Conservation (phyloP, 2,888 invertebrate species). For the Plagodis pulveraria region DNA sequence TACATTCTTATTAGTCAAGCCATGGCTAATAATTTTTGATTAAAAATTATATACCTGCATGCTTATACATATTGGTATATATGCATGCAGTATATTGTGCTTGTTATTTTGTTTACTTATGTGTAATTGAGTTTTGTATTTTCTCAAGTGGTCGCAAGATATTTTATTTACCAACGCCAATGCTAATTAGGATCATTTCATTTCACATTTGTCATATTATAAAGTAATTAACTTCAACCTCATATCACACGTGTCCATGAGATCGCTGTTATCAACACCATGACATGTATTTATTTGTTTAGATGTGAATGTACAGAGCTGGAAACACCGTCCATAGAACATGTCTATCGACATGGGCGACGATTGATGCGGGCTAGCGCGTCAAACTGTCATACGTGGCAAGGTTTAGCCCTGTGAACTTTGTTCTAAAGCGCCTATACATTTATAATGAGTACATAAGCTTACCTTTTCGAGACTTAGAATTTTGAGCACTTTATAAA, state of each 20-base stretch:
- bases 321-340: slow-evolving; percentile 43
- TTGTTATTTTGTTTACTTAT: no score
- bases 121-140: no score
- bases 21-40: no score
- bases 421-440: neutral
- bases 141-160: no score
- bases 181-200: slow-evolving; percentile 3
- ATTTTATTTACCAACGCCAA: neutral
- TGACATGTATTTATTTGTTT: slow-evolving; percentile 64
- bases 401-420: slow-evolving; percentile 31
- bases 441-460: neutral
- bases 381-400: slow-evolving; percentile 45
- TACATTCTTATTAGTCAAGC: no score
- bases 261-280: slow-evolving; percentile 44
- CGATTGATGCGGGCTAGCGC: slow-evolving; percentile 64
- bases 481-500: neutral
- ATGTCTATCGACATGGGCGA: slow-evolving; percentile 59
- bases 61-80: no score
- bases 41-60: no score
- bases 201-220: slow-evolving; percentile 36
- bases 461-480: neutral
- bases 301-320: slow-evolving; percentile 41
- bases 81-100: no score
- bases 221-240: slow-evolving; percentile 21
- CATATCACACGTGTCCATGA: slow-evolving; percentile 22